Conservation (phyloP, 2,113 vertebrate genomes). For the Rhizomys pruinosus region DNA sequence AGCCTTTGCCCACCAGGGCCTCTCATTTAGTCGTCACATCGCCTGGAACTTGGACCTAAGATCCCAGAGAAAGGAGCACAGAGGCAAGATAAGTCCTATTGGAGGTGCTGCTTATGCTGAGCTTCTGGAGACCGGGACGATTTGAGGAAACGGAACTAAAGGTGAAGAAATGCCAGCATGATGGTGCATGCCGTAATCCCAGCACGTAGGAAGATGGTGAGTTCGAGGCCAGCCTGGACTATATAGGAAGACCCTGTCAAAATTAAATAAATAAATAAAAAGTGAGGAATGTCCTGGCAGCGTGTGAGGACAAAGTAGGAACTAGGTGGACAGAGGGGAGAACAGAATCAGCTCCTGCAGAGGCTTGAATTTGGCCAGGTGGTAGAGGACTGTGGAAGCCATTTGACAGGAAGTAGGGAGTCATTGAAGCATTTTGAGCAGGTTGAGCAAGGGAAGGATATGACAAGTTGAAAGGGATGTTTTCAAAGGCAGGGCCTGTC, state of each 20-base stretch:
- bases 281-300: background rate
- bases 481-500: conserved; percentile 73
- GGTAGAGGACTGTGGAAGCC: conserved; percentile 64
- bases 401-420: conserved; percentile 65
- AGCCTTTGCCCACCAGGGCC: background rate
- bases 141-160: background rate
- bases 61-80: conserved; percentile 37
- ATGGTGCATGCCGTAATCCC: background rate
- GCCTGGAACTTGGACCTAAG: background rate
- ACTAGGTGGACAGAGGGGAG: background rate
- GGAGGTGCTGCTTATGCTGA: background rate
- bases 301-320: background rate
- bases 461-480: conserved; percentile 77
- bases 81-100: background rate
- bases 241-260: background rate
- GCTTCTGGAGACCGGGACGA: background rate
- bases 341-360: background rate
- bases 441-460: conserved; percentile 76
- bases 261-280: background rate
- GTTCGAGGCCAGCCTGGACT: background rate
- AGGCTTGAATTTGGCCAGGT: conserved; percentile 52
- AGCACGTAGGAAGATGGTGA: background rate
- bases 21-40: conserved; percentile 12
- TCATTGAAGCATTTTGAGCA: conserved; percentile 69
- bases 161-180: background rate